These are phyloP conservation scores for Struthio camelus DNA, from an alignment of 2,113 vertebrate genomes.

Conservation along the genomic window DNA sequence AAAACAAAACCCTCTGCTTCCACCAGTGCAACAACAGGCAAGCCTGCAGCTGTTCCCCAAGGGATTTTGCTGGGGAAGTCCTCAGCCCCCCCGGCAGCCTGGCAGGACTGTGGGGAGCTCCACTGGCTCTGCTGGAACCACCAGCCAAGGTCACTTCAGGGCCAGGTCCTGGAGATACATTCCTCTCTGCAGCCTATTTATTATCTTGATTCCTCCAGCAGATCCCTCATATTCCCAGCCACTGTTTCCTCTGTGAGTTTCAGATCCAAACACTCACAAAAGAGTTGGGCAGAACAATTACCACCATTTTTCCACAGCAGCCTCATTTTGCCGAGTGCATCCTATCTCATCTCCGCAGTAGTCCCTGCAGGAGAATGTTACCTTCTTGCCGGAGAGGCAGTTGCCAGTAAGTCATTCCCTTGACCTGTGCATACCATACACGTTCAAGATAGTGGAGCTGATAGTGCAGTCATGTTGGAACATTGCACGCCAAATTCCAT, in stretches of 20 bases:
- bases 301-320: not conserved
- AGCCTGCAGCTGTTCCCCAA: accelerated
- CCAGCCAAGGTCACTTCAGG: accelerated
- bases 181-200: not conserved
- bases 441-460: conserved; percentile 68
- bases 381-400: not conserved
- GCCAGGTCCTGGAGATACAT: accelerated
- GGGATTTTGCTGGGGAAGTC: too few relatives aligned
- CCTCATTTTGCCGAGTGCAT: not conserved
- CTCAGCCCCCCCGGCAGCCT: too few relatives aligned
- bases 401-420: conserved; percentile 69
- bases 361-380: not conserved
- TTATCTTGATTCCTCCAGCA: accelerated
- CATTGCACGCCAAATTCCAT: conserved; percentile 56
- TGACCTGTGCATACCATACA: conserved; percentile 73
- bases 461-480: conserved; percentile 75
- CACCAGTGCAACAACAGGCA: not conserved
- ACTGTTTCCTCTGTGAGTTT: not conserved
- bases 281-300: too few relatives aligned
- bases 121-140: not conserved
- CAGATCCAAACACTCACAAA: accelerated
- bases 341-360: not conserved
- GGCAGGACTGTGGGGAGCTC: too few relatives aligned
- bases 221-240: not conserved
- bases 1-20: not conserved